Evolutionary conservation across 2,797 vertebrate species (phyloP), one percentile per base, ranked within the genome.

Genomic region (Paramormyrops hopkinsi): DNA sequence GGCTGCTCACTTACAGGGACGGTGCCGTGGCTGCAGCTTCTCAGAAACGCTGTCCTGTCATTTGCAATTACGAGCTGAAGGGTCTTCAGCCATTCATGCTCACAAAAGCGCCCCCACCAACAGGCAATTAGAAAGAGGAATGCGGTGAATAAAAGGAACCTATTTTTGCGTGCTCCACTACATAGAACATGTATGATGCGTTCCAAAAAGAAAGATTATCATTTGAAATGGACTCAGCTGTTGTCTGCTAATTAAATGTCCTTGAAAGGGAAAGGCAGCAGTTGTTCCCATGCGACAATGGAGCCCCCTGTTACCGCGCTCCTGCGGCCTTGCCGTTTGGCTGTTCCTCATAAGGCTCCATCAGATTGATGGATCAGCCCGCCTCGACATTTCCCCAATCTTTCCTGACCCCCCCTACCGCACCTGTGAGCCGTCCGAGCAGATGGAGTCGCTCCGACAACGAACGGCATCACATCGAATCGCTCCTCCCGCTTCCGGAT

Each of bases 231-330:
- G 96, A 94, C 95, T 95, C 96, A 96, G 96, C 96, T 97, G 96
- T 96, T 96, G 95, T 96, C 95, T 95, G 94, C 95, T 97, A 96
- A 96, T 96, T 96, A 96, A 94, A 95, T 94, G 95, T 96, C 96
- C 96, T 96, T 97, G 96, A 95, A 92, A 95, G 93, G 94, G 94
- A 92, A 94, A 92, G 92, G 91, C 88, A 91, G 89, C 89, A 91
- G 91, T 93, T 94, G 92, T 95, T 94, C 93, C 93, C 93, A 93
- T 94, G 93, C 92, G 93, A 96, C 95, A 97, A 96, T 95, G 88
- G 93, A 90, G 91, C 93, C 37, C 79, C 65, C 95, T 95, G 96
- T 96, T 95, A 96, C 92, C 90, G 88, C 93, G 90, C 94, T 95
- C 94, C 94, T 93, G 94, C 95, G 95, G 94, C 93, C 94, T 92